Evolutionary conservation across 2,888 invertebrate species (phyloP).

Genomic region (Sarcophaga caerulescens): DNA sequence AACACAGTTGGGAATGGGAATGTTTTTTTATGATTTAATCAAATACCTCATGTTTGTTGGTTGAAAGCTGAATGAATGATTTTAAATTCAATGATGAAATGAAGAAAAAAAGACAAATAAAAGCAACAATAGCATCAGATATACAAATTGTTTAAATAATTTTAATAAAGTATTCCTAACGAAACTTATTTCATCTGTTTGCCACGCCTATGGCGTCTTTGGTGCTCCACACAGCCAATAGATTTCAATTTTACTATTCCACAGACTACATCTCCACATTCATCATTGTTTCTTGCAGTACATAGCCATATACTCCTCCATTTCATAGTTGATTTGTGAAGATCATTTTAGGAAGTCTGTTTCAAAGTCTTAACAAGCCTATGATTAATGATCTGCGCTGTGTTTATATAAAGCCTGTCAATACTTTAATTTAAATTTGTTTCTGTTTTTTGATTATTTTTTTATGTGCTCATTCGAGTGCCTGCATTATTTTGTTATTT

Average conservation of each 20-base stretch:
- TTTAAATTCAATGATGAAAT: conserved; percentile 45
- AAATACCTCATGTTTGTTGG: conserved; percentile 6
- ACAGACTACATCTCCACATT: not conserved
- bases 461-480: not conserved
- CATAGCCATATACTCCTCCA: not conserved
- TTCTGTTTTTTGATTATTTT: conserved; percentile 26
- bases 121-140: conserved; percentile 14
- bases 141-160: not conserved
- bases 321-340: conserved; percentile 33
- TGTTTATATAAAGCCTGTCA: conserved; percentile 54
- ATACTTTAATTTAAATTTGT: conserved; percentile 51
- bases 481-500: not conserved
- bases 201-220: conserved; percentile 68
- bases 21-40: not conserved
- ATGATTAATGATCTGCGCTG: conserved; percentile 69
- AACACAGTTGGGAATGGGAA: not conserved
- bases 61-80: conserved; percentile 35
- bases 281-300: conserved; percentile 1
- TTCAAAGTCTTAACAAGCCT: conserved; percentile 52
- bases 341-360: conserved; percentile 33
- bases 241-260: conserved; percentile 2
- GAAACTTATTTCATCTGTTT: conserved; percentile 65
- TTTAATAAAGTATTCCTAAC: not conserved
- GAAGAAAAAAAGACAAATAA: not conserved
- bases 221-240: not conserved